Conservation (phyloP, 2,113 vertebrate species). For the rabbit (Oryctolagus cuniculus) region DNA sequence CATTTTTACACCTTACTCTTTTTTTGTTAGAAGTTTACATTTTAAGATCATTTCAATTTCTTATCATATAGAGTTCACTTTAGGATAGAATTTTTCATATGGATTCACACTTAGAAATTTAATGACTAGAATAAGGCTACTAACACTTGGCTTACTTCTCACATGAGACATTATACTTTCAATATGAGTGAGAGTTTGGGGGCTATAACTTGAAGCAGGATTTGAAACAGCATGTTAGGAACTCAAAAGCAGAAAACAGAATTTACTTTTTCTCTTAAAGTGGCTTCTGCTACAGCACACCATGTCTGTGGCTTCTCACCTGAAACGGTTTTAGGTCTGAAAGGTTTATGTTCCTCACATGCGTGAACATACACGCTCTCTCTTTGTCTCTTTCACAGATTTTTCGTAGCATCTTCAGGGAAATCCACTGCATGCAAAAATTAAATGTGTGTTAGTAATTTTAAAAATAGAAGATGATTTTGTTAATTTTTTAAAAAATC, state of each 20-base stretch:
- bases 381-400: neutral
- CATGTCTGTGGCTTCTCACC: conserved; percentile 38
- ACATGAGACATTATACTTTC: conserved; percentile 77
- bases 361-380: neutral
- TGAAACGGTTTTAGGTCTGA: neutral
- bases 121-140: conserved; percentile 81
- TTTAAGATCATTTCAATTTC: conserved; percentile 70
- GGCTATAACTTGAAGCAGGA: conserved; percentile 73
- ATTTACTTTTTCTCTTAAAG: conserved; percentile 73
- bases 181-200: conserved; percentile 75
- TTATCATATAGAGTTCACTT: conserved; percentile 74
- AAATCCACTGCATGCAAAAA: conserved; percentile 48
- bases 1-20: conserved; percentile 73
- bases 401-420: conserved; percentile 39
- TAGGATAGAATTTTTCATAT: conserved; percentile 79
- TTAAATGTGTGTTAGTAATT: conserved; percentile 22
- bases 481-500: conserved; percentile 3
- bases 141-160: conserved; percentile 81
- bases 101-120: conserved; percentile 80
- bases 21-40: conserved; percentile 78
- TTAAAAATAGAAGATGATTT: conserved; percentile 39
- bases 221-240: conserved; percentile 78
- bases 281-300: conserved; percentile 49
- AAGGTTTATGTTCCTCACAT: neutral
- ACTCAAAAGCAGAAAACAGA: conserved; percentile 75